Evolutionary conservation across 2,888 invertebrate species (phyloP).

Genomic region (Oeneis ivallda): DNA sequence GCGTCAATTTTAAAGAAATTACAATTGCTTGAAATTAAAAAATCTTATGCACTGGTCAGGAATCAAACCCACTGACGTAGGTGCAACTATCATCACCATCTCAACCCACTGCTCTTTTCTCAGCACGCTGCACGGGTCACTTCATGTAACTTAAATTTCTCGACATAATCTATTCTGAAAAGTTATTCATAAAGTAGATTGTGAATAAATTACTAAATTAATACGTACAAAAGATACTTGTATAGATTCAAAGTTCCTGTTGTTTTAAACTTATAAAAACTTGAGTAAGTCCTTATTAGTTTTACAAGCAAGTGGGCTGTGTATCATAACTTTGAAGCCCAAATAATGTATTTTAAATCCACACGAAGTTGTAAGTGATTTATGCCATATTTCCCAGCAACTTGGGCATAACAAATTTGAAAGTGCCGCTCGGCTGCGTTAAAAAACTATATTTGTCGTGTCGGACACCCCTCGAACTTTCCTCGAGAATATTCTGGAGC

Average conservation of each 20-base stretch:
- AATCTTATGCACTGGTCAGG: no score
- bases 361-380: conserved; percentile 52
- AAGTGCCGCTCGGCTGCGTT: conserved; percentile 61
- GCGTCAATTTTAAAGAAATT: no score
- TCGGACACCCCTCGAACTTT: conserved; percentile 65
- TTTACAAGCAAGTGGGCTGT: conserved; percentile 21
- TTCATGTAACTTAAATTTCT: no score
- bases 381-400: conserved; percentile 53
- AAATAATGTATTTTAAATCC: conserved; percentile 37
- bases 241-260: neutral
- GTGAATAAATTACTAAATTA: neutral
- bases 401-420: conserved; percentile 62
- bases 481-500: conserved; percentile 73
- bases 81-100: no score
- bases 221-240: neutral
- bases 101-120: no score
- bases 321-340: conserved; percentile 31
- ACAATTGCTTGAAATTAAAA: no score
- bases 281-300: conserved; percentile 16
- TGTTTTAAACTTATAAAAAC: neutral
- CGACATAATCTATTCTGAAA: no score
- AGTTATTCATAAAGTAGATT: no score
- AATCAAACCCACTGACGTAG: no score
- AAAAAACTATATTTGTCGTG: conserved; percentile 75
- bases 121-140: no score